Evolutionary conservation across 2,113 vertebrate genomes (phyloP).

Genomic region (Solea solea): DNA sequence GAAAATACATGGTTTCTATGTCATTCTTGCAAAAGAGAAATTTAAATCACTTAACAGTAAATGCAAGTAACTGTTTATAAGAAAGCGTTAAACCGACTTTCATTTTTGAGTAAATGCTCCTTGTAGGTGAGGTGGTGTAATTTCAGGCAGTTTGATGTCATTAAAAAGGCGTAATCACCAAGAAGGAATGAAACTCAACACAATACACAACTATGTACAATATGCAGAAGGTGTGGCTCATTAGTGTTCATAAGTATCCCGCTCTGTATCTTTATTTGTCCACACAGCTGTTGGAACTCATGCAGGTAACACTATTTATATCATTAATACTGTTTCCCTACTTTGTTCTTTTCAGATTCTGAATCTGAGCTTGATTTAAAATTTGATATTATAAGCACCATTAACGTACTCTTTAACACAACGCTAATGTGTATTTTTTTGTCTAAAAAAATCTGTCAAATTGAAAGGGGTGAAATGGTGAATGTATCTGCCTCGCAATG

Average conservation of each 20-base stretch:
- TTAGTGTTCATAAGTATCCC: background rate
- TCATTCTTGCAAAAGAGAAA: too few species aligned
- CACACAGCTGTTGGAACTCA: constrained; percentile 1
- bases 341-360: background rate
- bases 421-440: too few species aligned
- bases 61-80: background rate
- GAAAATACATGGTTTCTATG: too few species aligned
- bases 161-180: background rate
- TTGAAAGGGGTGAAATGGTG: too few species aligned
- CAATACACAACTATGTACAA: background rate
- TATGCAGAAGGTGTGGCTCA: constrained; percentile 4
- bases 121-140: too few species aligned
- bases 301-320: constrained; percentile 11
- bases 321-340: too few species aligned
- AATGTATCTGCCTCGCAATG: too few species aligned
- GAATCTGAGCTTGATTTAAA: background rate
- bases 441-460: too few species aligned
- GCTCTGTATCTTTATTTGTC: background rate
- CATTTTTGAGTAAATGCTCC: background rate
- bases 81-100: background rate
- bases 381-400: background rate
- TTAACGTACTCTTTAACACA: too few species aligned
- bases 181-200: background rate
- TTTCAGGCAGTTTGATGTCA: too few species aligned
- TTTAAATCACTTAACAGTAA: too few species aligned